Evolutionary conservation across 2,113 vertebrate species (phyloP).

Genomic region (Furnarius figulus): DNA sequence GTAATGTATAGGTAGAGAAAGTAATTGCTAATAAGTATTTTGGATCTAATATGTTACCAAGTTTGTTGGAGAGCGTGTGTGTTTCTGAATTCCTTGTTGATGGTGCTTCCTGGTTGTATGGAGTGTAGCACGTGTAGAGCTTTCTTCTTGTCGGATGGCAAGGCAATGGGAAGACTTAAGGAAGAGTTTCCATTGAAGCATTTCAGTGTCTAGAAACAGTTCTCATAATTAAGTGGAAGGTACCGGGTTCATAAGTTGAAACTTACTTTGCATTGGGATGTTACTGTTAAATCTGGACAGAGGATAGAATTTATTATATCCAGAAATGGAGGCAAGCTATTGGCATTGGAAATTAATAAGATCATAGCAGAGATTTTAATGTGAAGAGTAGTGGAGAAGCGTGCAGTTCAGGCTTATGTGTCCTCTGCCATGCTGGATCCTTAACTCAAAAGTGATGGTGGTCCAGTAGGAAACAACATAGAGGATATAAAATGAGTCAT

Average conservation of each 20-base stretch:
- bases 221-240: not conserved
- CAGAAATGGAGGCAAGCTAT: not conserved
- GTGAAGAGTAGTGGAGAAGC: not conserved
- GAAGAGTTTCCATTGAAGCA: not conserved
- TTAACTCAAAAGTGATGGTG: not conserved
- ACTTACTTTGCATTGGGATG: not conserved
- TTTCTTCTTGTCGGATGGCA: not conserved
- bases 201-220: not conserved
- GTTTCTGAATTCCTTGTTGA: not conserved
- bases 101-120: not conserved
- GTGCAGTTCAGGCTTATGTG: not conserved
- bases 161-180: not conserved
- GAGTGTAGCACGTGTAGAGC: rapidly evolving
- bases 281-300: not conserved
- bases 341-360: not conserved
- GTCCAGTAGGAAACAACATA: not conserved
- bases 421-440: not conserved
- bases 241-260: not conserved
- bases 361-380: not conserved
- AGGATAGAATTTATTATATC: not conserved
- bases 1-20: not conserved
- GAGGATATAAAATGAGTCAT: not conserved
- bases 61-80: not conserved
- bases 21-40: not conserved
- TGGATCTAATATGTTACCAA: not conserved